A percentile compares a stretch with the other conserved stretches of the same genome.
Conservation (phyloP, 53 echinoderm and acorn worm genomes). For the Arbacia lixula region DNA sequence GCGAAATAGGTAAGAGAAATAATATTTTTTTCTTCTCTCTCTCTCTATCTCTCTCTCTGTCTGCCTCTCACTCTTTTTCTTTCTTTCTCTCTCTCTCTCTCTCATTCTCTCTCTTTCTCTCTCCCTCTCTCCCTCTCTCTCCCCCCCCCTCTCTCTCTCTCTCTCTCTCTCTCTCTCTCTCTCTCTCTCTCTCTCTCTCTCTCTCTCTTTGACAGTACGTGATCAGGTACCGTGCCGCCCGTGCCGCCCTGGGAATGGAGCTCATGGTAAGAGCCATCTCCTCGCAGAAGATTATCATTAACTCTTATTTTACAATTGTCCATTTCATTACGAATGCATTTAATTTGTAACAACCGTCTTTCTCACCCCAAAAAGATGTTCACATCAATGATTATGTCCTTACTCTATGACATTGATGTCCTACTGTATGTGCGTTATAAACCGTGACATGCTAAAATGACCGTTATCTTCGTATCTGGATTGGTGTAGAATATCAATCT, state of each 20-base stretch:
- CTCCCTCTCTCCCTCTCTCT: not conserved
- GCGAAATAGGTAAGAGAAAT: not conserved
- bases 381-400: no score
- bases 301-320: no score
- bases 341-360: no score
- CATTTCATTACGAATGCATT: no score
- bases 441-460: no score
- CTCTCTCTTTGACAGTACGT: conserved; percentile 57
- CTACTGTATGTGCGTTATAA: no score
- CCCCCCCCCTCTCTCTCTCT: not conserved
- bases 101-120: not conserved
- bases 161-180: not conserved
- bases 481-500: no score
- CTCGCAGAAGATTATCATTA: no score
- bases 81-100: not conserved
- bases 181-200: not conserved
- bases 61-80: not conserved
- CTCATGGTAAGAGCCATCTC: conserved; percentile 16
- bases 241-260: conserved; percentile 69
- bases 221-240: conserved; percentile 73
- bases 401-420: no score
- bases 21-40: not conserved
- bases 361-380: no score
- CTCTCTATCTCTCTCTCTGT: not conserved
- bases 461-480: no score